phyloP scores from a whole-genome alignment of 2,888 invertebrate species.

The Celastrina argiolus region DNA sequence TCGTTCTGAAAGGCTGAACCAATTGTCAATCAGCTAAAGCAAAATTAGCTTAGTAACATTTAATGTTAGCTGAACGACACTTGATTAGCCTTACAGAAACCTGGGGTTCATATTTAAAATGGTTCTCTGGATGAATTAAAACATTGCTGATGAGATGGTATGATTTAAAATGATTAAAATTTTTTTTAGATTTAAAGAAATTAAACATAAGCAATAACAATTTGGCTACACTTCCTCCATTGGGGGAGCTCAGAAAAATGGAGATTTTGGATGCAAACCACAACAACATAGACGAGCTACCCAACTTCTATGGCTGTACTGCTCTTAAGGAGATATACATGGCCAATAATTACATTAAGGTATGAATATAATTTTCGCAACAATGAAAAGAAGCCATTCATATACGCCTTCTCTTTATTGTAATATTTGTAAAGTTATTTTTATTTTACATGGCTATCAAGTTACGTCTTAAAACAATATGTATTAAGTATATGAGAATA shows the following conservation, averaged over 20 bases:
- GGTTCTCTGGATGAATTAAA: too few relatives aligned
- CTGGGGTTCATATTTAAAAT: too few relatives aligned
- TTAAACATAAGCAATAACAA: slow-evolving; percentile 86
- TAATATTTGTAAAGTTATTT: neutral
- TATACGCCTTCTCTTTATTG: neutral
- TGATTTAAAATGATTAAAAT: neutral
- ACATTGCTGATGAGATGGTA: neutral
- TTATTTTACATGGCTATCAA: neutral
- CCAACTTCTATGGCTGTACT: slow-evolving; percentile 86
- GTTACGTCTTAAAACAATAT: neutral
- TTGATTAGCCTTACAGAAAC: too few relatives aligned
- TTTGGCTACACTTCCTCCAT: slow-evolving; percentile 80
- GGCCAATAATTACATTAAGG: slow-evolving; percentile 89
- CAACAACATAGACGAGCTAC: slow-evolving; percentile 86
- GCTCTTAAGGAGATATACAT: slow-evolving; percentile 88
- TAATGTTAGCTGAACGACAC: too few relatives aligned
- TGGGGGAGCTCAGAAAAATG: slow-evolving; percentile 86
- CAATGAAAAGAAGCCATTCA: neutral
- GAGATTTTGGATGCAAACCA: slow-evolving; percentile 87
- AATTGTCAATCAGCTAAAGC: too few relatives aligned
- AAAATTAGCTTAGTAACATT: too few relatives aligned
- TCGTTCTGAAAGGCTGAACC: too few relatives aligned
- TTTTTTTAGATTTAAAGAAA: slow-evolving; percentile 80
- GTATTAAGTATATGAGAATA: neutral
- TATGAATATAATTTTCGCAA: slow-evolving; percentile 44